A percentile compares a stretch with the other conserved stretches of the same genome.
Evolutionary conservation across 2,113 vertebrate genomes (phyloP).

Genomic region (Sinocyclocheilus anshuiensis): DNA sequence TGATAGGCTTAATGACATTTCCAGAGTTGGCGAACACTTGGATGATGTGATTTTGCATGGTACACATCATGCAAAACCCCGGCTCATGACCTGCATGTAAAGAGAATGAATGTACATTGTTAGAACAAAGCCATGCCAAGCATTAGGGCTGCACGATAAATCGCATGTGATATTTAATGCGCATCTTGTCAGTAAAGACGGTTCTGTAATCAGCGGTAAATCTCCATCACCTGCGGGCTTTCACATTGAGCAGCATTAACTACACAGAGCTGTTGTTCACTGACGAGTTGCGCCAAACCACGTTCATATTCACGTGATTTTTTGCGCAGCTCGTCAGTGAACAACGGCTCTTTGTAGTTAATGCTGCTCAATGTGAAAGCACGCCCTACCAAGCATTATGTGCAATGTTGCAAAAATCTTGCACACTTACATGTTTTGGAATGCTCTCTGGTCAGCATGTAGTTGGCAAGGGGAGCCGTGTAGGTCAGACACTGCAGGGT

Average conservation of each 20-base stretch:
- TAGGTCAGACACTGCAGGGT: constrained; percentile 96
- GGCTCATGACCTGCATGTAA: constrained; percentile 82
- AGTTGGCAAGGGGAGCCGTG: constrained; percentile 91
- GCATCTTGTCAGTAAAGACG: no score
- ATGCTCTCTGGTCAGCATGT: constrained; percentile 94
- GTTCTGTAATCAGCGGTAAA: no score
- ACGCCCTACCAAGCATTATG: not conserved
- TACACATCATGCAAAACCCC: constrained; percentile 98
- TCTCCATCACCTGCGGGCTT: no score
- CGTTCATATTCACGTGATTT: no score
- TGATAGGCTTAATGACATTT: constrained; percentile 89
- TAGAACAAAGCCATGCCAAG: not conserved
- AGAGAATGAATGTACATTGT: not conserved
- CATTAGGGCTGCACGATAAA: no score
- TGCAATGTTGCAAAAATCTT: not conserved
- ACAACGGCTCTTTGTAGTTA: no score
- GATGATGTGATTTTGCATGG: constrained; percentile 92
- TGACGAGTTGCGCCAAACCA: no score
- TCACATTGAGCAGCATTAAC: no score
- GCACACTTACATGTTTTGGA: constrained; percentile 86
- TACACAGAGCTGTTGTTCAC: no score
- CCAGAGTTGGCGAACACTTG: constrained; percentile 90
- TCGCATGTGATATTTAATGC: no score
- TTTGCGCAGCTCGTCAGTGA: no score
- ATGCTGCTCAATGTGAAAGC: no score